These are phyloP conservation scores for Bubo blakistoni DNA, from an alignment of 2,113 vertebrate genomes.

Conservation along the genomic window DNA sequence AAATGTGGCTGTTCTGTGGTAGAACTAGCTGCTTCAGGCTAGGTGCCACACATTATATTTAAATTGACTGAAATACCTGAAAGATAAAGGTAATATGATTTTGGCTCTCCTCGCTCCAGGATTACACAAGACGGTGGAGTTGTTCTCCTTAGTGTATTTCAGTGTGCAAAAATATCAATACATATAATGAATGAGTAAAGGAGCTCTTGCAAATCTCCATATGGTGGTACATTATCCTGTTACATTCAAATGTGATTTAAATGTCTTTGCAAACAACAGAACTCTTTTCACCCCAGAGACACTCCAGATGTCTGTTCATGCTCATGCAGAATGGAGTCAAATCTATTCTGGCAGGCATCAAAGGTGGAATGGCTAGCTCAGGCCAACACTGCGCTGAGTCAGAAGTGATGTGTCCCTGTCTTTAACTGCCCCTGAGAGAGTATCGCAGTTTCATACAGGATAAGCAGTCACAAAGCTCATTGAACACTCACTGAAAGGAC, in stretches of 20 bases:
- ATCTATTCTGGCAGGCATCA: neutral
- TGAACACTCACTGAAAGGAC: neutral
- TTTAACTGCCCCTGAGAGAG: neutral
- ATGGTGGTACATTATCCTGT: neutral
- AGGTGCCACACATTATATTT: neutral
- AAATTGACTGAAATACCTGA: neutral
- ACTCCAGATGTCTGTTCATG: neutral
- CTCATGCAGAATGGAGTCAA: neutral
- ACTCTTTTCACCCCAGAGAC: neutral
- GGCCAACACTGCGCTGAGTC: fast-evolving
- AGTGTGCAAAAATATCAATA: neutral
- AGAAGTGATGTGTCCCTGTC: neutral
- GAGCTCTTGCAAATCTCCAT: neutral
- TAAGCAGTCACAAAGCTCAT: neutral
- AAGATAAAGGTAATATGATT: neutral
- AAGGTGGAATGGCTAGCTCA: neutral
- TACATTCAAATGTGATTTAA: neutral
- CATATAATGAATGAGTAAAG: neutral
- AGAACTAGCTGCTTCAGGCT: neutral
- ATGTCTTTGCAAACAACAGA: neutral
- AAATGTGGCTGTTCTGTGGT: neutral
- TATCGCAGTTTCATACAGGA: neutral
- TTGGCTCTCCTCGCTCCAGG: neutral
- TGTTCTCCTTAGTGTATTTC: neutral
- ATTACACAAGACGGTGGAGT: neutral